These are phyloP conservation scores for Ormyrus labotus DNA, from an alignment of 2,888 invertebrate species.

Conservation along the genomic window DNA sequence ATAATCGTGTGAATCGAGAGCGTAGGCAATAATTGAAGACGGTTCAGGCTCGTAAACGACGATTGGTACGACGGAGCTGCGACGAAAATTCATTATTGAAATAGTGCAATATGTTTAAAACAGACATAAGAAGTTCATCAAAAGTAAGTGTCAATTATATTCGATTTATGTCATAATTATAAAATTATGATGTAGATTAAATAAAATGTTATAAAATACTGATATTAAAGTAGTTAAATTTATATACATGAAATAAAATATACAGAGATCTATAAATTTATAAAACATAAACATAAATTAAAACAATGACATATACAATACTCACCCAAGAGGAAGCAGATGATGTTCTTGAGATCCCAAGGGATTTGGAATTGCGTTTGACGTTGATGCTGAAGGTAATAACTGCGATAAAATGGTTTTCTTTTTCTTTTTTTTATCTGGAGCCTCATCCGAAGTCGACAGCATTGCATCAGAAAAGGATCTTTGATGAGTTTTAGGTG, in stretches of 20 bases:
- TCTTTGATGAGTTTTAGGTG: conserved; percentile 49
- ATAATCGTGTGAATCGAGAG: conserved; percentile 85
- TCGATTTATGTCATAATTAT: neutral
- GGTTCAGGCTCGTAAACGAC: conserved; percentile 88
- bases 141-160: too few relatives aligned
- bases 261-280: too few relatives aligned
- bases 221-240: neutral
- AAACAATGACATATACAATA: conserved; percentile 42
- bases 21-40: conserved; percentile 90
- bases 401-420: conserved; percentile 84
- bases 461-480: conserved; percentile 35
- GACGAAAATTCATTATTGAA: conserved; percentile 21
- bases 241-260: too few relatives aligned
- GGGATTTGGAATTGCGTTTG: conserved; percentile 78
- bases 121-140: too few relatives aligned
- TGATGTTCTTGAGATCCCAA: conserved; percentile 84
- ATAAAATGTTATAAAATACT: neutral
- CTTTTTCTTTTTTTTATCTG: conserved; percentile 79
- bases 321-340: conserved; percentile 79
- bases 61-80: conserved; percentile 78
- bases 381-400: conserved; percentile 78
- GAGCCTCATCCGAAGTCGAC: conserved; percentile 68
- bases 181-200: neutral
- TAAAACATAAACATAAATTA: neutral
- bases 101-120: neutral